Percentiles rank a stretch among this genome's conserved stretches.
phyloP scores from a whole-genome alignment of 2,888 invertebrate genomes.

The Deilephila porcellus region DNA sequence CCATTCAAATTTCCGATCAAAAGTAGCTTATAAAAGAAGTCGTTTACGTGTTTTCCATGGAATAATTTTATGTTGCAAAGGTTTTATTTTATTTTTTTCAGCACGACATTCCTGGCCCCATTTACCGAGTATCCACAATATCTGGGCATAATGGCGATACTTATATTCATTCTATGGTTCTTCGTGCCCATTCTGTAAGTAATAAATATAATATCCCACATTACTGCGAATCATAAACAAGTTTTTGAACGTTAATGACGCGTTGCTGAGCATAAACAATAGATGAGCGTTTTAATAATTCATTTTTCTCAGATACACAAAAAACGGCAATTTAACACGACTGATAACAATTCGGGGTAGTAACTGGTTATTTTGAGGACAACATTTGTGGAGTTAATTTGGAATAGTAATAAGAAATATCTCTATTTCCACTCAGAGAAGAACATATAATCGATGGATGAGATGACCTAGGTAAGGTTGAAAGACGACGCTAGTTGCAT shows the following conservation, averaged over 20 bases:
- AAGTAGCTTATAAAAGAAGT: constrained; percentile 1
- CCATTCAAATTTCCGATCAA: constrained; percentile 6
- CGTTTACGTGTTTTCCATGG: not conserved
- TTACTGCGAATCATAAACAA: constrained; percentile 28
- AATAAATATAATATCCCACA: constrained; percentile 40
- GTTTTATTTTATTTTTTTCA: constrained; percentile 56
- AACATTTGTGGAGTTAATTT: not conserved
- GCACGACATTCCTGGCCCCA: constrained; percentile 85
- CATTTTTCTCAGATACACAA: constrained; percentile 15
- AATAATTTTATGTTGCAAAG: not conserved
- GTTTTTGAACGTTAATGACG: constrained; percentile 26
- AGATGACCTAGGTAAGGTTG: too few relatives aligned
- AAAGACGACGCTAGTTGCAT: too few relatives aligned
- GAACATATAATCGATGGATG: too few relatives aligned
- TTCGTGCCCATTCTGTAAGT: constrained; percentile 87
- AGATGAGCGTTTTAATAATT: constrained; percentile 24
- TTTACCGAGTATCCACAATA: constrained; percentile 86
- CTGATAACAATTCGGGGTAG: not conserved
- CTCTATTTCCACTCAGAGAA: too few relatives aligned
- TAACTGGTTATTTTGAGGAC: not conserved
- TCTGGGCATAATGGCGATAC: constrained; percentile 86
- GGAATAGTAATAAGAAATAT: not conserved
- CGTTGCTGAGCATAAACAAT: constrained; percentile 26
- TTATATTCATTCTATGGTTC: constrained; percentile 87
- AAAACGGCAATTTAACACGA: not conserved